Evolutionary conservation across 2,113 vertebrate genomes (phyloP), one percentile per base, ranked within the genome.

Genomic region (Vimba vimba): DNA sequence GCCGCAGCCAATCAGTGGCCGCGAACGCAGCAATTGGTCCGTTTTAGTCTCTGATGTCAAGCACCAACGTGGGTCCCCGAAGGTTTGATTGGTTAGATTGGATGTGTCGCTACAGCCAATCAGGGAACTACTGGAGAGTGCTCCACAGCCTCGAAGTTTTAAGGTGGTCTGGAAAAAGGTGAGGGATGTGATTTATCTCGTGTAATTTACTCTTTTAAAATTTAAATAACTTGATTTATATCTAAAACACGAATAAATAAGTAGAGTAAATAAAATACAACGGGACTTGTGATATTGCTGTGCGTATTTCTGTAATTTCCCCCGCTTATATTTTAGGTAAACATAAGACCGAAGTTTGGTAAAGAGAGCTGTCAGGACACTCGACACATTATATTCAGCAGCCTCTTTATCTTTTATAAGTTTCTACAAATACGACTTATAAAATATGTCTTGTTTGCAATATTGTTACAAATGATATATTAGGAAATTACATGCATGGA

Each of bases 11-110:
- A 91, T 93, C 90, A 91, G 60, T 80, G 79, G 79, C 69, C 60
- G 60, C 33, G 50, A 73, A 43, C 10, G 11, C 47, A 23, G 0
- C 60, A 55, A 95, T 95, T 95, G 93, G 94, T 7, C 66, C 0
- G 36, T 7, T 45, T 15, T 1, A n/a, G 0, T 0, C 0, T 3
- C 1, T 88, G 89, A 94, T 91, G 87, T 92, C 89, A 86, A 36
- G 47, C 85, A 68, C 94, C 94, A 94, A 96, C 95, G 95, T 96
- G 95, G 95, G 94, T n/a, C 33, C 0, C 1, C 1, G 0, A 3
- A 19, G 8, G 11, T 17, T 1, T 36, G 76, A 92, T 93, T 96
- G 94, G 94, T 47, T 86, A 8, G n/a, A 82, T 45, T 2, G 1
- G 6, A 6, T 25, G 11, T 27, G 23, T 19, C 23, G 1, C 0